phyloP scores from a whole-genome alignment of 2,888 invertebrate genomes.

The Frankliniella intonsa region DNA sequence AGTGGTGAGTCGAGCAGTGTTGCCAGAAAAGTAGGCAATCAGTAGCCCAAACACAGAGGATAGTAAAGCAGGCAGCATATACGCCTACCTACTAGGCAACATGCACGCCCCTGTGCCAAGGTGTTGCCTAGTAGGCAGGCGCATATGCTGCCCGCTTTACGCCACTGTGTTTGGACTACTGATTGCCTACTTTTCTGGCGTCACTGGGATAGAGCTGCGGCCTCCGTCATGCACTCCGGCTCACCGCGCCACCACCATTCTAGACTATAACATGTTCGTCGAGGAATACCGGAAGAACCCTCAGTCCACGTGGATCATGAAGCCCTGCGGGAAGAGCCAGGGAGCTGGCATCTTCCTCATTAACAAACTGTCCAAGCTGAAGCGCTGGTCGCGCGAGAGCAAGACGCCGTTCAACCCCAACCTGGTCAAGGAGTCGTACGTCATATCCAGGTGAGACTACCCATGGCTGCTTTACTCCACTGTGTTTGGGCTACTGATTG shows the following conservation, averaged over 20 bases:
- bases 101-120: too few relatives aligned
- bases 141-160: too few relatives aligned
- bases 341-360: conserved; percentile 94
- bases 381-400: conserved; percentile 83
- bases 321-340: conserved; percentile 92
- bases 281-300: conserved; percentile 93
- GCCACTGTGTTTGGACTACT: too few relatives aligned
- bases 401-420: conserved; percentile 81
- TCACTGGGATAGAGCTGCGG: too few relatives aligned
- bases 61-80: too few relatives aligned
- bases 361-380: conserved; percentile 89
- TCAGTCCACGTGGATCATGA: conserved; percentile 96
- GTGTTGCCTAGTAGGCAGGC: too few relatives aligned
- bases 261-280: conserved; percentile 93
- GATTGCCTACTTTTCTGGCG: too few relatives aligned
- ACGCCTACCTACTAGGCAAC: too few relatives aligned
- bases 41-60: too few relatives aligned
- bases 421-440: conserved; percentile 83
- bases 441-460: conserved; percentile 71
- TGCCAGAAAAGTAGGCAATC: too few relatives aligned
- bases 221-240: too few relatives aligned
- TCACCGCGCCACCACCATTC: not conserved
- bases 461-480: not conserved
- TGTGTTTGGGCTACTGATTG: too few relatives aligned
- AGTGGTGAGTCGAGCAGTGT: conserved; percentile 28